A percentile compares a stretch with the other conserved stretches of the same genome.
phyloP scores from a whole-genome alignment of 2,797 vertebrate species.

The Rousettus madagascariensis region DNA sequence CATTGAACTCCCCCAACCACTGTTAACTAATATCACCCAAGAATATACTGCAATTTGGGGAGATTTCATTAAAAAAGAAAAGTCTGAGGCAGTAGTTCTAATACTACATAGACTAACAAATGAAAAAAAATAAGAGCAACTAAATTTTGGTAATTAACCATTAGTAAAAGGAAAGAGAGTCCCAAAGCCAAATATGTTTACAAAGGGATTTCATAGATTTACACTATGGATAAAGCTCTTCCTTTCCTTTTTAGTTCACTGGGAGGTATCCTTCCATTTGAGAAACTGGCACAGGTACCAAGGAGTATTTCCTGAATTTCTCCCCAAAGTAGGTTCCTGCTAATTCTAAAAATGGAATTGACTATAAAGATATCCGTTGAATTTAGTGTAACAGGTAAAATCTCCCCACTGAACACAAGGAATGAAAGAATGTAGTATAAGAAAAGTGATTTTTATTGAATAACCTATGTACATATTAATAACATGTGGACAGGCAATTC shows the following conservation, averaged over 20 bases:
- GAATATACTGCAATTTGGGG: background rate
- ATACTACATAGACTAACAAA: background rate
- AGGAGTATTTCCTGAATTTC: slow-evolving; percentile 9
- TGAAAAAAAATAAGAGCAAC: background rate
- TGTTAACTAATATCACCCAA: background rate
- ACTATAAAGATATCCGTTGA: background rate
- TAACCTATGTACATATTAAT: background rate
- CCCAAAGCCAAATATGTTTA: background rate
- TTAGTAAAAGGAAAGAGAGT: slow-evolving; percentile 9
- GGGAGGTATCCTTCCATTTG: background rate
- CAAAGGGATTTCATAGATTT: background rate
- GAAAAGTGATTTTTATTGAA: background rate
- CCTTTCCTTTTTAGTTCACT: background rate
- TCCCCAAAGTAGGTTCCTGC: background rate
- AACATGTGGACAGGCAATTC: background rate
- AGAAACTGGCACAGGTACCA: background rate
- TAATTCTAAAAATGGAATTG: slow-evolving; percentile 17
- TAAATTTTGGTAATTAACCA: background rate
- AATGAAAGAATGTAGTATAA: background rate
- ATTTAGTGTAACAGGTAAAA: background rate
- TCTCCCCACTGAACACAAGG: background rate
- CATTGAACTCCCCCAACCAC: background rate
- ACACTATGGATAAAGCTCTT: background rate
- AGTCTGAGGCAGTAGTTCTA: background rate
- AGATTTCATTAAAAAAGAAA: background rate